Evolutionary conservation across 2,113 vertebrate species (phyloP), one percentile per base, ranked within the genome.

Genomic region (Tachuris rubrigastra): DNA sequence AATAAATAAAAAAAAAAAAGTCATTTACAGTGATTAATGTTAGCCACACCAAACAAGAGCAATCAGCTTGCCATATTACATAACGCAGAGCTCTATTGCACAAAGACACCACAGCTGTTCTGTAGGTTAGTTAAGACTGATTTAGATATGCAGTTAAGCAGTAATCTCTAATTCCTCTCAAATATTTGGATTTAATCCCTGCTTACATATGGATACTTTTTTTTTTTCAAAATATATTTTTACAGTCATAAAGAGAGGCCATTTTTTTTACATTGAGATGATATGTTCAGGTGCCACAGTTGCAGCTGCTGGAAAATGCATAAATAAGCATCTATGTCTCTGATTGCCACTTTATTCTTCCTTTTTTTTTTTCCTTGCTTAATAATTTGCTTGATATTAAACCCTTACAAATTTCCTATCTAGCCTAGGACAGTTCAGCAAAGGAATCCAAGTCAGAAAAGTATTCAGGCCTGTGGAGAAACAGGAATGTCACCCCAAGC

Each of bases 81-180:
- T 96, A 95, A 87, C 46, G 66, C n/a, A 44, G n/a, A 74, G 15
- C 39, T 62, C 39, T 74, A 6, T 46, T 42, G 75, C 52, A 74
- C 23, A 84, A 74, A 73, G 2, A 0, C 52, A 55, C n/a, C 52
- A 75, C 81, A 94, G 65, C 77, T 96, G 91, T 78, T 91, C 55
- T 81, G 46, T 87, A 63, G 18, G 73, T 89, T 89, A 93, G 65
- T 78, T 93, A 93, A 89, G 81, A 56, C 65, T 93, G 89, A 93
- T 94, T 91, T 91, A 89, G 55, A 81, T 14, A 71, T 24, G 35
- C n/a, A 55, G 84, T 81, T 94, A 91, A 87, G 81, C 60, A 84
- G 33, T 35, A 80, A 89, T 91, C 77, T 94, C 60, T 95, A 96
- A 96, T 93, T 91, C 87, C 73, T 89, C 69, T 96, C 24, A 91